Conservation (phyloP, 1,140 invertebrate species). For the Hycleus cichorii region DNA sequence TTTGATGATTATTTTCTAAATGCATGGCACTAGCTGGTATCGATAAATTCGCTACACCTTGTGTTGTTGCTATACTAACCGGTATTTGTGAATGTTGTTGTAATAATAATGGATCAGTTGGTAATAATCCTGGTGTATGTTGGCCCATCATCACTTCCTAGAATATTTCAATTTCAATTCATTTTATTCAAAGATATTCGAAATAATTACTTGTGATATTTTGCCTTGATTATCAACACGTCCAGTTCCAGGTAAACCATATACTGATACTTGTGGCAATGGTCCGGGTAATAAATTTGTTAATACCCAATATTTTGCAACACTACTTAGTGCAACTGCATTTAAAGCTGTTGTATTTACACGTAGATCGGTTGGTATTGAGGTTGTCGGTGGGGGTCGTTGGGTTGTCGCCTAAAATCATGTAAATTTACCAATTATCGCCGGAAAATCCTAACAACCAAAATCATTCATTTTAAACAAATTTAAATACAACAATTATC, state of each 20-base stretch:
- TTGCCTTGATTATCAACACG: constrained; percentile 50
- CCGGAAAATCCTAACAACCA: too few relatives aligned
- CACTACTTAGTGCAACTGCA: constrained; percentile 51
- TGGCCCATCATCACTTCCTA: constrained; percentile 37
- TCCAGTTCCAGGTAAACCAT: constrained; percentile 47
- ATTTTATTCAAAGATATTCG: background rate
- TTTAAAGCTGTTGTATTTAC: constrained; percentile 54
- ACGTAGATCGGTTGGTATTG: constrained; percentile 49
- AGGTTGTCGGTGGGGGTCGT: constrained; percentile 39
- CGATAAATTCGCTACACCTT: constrained; percentile 37
- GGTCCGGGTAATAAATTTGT: constrained; percentile 57
- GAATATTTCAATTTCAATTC: background rate
- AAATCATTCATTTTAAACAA: too few relatives aligned
- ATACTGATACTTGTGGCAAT: constrained; percentile 55
- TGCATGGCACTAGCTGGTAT: constrained; percentile 39
- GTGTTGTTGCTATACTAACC: constrained; percentile 35
- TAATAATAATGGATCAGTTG: constrained; percentile 34
- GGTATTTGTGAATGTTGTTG: constrained; percentile 39
- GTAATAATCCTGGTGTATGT: constrained; percentile 33
- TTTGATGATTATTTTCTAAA: constrained; percentile 36
- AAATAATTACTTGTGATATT: constrained; percentile 45
- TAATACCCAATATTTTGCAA: constrained; percentile 60
- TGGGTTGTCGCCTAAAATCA: constrained; percentile 26
- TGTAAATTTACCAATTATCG: too few relatives aligned
- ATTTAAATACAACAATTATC: too few relatives aligned